phyloP scores from a whole-genome alignment of 2,888 invertebrate genomes.

The Lomographa bimaculata region DNA sequence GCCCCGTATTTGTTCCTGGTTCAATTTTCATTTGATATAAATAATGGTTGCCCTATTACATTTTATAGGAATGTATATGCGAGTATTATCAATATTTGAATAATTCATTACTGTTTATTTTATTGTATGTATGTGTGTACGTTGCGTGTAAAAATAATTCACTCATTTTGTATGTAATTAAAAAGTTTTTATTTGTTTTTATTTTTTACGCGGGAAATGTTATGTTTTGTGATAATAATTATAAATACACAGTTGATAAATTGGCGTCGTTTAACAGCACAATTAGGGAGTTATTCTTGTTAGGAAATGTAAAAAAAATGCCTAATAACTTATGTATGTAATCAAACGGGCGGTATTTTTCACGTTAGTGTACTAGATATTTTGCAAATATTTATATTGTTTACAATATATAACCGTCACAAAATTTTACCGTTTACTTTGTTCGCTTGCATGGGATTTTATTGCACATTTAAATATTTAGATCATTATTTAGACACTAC shows the following conservation, averaged over 20 bases:
- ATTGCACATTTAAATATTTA: slow-evolving; percentile 14
- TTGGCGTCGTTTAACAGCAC: slow-evolving; percentile 33
- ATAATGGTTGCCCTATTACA: slow-evolving; percentile 30
- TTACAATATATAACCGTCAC: too few species aligned
- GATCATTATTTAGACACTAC: too few species aligned
- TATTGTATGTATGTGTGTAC: slow-evolving; percentile 45
- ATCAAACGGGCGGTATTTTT: slow-evolving; percentile 1
- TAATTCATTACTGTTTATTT: slow-evolving; percentile 49
- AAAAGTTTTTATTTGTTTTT: slow-evolving; percentile 54
- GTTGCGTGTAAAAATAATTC: slow-evolving; percentile 53
- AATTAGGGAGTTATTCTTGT: slow-evolving; percentile 23
- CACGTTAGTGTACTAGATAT: slow-evolving; percentile 10
- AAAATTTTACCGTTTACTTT: slow-evolving; percentile 11
- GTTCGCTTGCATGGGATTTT: slow-evolving; percentile 31
- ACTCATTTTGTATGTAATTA: slow-evolving; percentile 59
- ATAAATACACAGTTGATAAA: slow-evolving; percentile 38
- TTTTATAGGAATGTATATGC: slow-evolving; percentile 41
- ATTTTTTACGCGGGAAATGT: slow-evolving; percentile 51
- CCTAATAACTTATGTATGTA: slow-evolving; percentile 14
- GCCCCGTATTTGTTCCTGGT: slow-evolving; percentile 41
- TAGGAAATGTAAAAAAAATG: slow-evolving; percentile 9
- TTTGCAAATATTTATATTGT: too few species aligned
- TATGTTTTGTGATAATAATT: slow-evolving; percentile 48
- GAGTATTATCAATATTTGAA: slow-evolving; percentile 45
- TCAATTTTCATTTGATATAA: slow-evolving; percentile 33